Evolutionary conservation across 2,113 vertebrate genomes (phyloP).

Genomic region (Anser brachyrhynchus): DNA sequence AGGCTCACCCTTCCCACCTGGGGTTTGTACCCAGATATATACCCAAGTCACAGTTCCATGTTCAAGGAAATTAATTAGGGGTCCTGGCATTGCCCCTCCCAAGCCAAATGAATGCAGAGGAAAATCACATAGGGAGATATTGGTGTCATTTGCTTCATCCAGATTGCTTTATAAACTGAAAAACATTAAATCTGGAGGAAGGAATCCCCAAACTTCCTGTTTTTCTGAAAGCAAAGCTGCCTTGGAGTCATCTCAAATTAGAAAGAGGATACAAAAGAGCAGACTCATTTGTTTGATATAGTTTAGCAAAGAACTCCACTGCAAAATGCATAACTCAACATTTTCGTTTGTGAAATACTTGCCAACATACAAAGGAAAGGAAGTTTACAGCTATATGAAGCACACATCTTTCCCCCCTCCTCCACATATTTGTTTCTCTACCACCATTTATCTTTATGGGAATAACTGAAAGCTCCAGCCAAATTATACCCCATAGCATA

Average conservation of each 20-base stretch:
- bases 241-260: constrained; percentile 26
- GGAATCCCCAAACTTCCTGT: constrained; percentile 54
- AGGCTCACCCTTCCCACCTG: background rate
- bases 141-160: background rate
- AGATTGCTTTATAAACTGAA: background rate
- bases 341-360: constrained; percentile 10
- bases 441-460: background rate
- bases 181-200: background rate
- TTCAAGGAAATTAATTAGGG: rapidly evolving
- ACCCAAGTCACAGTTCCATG: background rate
- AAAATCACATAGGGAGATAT: background rate
- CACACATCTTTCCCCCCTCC: background rate
- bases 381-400: background rate
- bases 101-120: background rate
- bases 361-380: background rate
- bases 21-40: background rate
- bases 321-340: constrained; percentile 21
- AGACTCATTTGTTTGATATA: background rate
- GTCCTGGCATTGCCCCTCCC: background rate
- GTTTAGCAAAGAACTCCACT: constrained; percentile 1
- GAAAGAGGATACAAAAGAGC: constrained; percentile 63
- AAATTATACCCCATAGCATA: background rate
- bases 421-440: background rate
- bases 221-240: background rate
- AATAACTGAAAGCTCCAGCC: background rate